Percentiles rank a stretch among this genome's conserved stretches.
Conservation (phyloP, 2,888 invertebrate genomes). For the Erpobdella octoculata region DNA sequence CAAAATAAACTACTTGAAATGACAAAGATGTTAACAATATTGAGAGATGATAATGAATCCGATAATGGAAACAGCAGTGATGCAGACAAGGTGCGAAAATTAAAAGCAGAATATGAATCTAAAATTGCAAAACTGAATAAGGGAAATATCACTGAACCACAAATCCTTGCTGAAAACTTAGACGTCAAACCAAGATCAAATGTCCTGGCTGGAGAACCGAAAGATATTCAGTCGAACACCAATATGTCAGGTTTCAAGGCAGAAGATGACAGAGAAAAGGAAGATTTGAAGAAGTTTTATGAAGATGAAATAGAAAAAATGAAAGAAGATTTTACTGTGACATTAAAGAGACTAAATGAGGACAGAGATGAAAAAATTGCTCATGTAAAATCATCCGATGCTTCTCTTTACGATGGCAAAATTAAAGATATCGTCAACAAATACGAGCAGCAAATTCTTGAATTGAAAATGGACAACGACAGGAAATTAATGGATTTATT, state of each 20-base stretch:
- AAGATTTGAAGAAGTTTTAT: not conserved
- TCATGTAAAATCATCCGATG: not conserved
- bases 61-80: not conserved
- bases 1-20: not conserved
- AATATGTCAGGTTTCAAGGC: not conserved
- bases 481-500: not conserved
- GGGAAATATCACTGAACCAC: not conserved
- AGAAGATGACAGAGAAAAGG: conserved; percentile 12
- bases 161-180: not conserved
- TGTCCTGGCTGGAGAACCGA: not conserved
- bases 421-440: not conserved
- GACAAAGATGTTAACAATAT: not conserved
- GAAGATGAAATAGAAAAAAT: not conserved
- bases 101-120: not conserved
- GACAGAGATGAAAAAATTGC: conserved; percentile 2
- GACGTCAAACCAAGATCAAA: not conserved
- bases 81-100: not conserved
- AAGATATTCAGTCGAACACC: not conserved
- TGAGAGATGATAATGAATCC: not conserved
- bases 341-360: not conserved
- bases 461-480: conserved; percentile 10
- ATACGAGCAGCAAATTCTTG: not conserved
- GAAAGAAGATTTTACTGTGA: not conserved
- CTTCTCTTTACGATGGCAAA: not conserved
- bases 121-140: conserved; percentile 2